A percentile compares a stretch with the other conserved stretches of the same genome.
phyloP scores from a whole-genome alignment of 1,140 invertebrate species.

The Rhopalosiphum padi region DNA sequence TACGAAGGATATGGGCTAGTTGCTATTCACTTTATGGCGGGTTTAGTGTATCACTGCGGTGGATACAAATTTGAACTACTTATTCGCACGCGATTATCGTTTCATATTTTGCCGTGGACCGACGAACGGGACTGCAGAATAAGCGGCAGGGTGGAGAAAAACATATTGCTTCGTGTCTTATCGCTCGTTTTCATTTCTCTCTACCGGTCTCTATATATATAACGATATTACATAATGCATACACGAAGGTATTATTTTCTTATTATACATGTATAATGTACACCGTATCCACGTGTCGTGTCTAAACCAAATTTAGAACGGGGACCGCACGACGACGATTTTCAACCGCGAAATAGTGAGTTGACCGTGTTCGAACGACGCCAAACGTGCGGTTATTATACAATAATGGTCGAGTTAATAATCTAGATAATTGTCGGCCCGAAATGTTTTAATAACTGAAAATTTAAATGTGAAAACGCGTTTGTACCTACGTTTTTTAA shows the following conservation, averaged over 20 bases:
- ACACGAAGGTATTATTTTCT: neutral
- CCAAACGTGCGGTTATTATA: neutral
- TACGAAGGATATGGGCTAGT: neutral
- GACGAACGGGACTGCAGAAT: neutral
- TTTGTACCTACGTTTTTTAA: neutral
- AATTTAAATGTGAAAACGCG: neutral
- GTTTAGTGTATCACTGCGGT: neutral
- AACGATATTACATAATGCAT: neutral
- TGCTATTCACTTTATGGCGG: neutral
- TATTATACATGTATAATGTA: neutral
- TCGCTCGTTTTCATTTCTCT: neutral
- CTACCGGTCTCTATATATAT: neutral
- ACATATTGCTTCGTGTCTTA: neutral
- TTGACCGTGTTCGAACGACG: neutral
- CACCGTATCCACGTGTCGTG: neutral
- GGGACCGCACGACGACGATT: neutral
- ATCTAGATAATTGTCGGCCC: neutral
- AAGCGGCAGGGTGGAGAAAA: neutral
- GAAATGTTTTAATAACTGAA: neutral
- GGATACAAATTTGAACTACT: neutral
- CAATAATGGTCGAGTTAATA: neutral
- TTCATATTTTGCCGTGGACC: neutral
- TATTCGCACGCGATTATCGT: neutral
- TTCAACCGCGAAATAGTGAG: neutral
- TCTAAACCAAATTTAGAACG: neutral